Evolutionary conservation across 2,888 invertebrate species (phyloP).

Genomic region (Balanococcus diminutus): DNA sequence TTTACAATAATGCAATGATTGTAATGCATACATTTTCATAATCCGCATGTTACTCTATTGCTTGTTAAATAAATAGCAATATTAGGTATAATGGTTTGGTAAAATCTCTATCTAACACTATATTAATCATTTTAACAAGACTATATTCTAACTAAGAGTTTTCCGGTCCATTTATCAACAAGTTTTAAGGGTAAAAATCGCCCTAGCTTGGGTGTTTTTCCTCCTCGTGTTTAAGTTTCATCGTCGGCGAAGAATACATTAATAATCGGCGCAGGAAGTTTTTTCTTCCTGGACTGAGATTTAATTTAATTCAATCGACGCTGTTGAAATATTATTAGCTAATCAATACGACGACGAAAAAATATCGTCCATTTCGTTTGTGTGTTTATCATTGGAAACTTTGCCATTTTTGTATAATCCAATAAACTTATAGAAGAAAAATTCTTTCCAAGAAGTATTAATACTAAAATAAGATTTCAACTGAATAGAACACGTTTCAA

Average conservation of each 20-base stretch:
- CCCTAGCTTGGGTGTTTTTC: background rate
- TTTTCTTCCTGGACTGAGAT: background rate
- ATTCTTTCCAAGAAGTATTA: background rate
- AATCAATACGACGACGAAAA: background rate
- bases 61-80: background rate
- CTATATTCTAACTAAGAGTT: slow-evolving; percentile 20
- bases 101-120: background rate
- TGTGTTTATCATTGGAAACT: background rate
- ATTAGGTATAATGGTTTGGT: background rate
- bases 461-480: background rate
- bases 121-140: slow-evolving; percentile 37
- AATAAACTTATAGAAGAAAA: background rate
- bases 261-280: background rate
- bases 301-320: background rate
- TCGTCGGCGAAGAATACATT: slow-evolving; percentile 11
- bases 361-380: background rate
- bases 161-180: slow-evolving; percentile 29
- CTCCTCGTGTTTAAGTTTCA: slow-evolving; percentile 21
- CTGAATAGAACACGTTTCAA: background rate
- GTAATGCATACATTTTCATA: slow-evolving; percentile 15
- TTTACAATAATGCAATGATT: background rate
- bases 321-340: background rate
- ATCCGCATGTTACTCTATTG: background rate
- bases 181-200: slow-evolving; percentile 3
- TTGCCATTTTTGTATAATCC: slow-evolving; percentile 18